Percentiles rank a stretch among this genome's conserved stretches.
phyloP scores from a whole-genome alignment of 1,140 invertebrate species.

The Apis mellifera region Amel_HAv3.1 CM009941.2:4834001-4834500 shows the following conservation, averaged over 20 bases:
- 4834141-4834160: no score
- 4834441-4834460: conserved; percentile 84
- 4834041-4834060: no score
- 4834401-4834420: conserved; percentile 84
- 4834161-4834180: no score
- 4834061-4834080: no score
- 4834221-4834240: background rate
- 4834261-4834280: conserved; percentile 73
- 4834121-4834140: no score
- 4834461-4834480: conserved; percentile 90
- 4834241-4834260: conserved; percentile 8
- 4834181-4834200: background rate
- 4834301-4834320: conserved; percentile 85
- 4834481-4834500: conserved; percentile 90
- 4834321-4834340: conserved; percentile 86
- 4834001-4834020: no score
- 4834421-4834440: conserved; percentile 86
- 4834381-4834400: conserved; percentile 86
- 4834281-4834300: conserved; percentile 64
- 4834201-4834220: background rate
- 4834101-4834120: no score
- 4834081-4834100: no score
- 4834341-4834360: conserved; percentile 84
- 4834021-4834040: no score
- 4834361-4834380: conserved; percentile 85